phyloP scores from a whole-genome alignment of 2,888 invertebrate species.

The Athalia rosae region DNA sequence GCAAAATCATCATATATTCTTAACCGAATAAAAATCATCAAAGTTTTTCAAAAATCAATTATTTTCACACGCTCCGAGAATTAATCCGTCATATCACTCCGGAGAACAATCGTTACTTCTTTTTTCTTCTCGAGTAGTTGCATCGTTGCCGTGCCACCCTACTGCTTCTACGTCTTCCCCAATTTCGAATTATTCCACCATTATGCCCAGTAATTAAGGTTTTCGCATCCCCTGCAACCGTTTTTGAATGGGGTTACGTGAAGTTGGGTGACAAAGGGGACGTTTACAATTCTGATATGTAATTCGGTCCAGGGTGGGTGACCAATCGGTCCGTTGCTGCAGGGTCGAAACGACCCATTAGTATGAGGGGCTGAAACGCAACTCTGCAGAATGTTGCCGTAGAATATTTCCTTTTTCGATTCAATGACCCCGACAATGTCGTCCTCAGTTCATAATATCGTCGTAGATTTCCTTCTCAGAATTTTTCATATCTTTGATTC shows the following conservation, averaged over 20 bases:
- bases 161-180: background rate
- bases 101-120: no score
- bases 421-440: background rate
- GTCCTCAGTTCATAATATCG: background rate
- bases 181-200: background rate
- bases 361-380: constrained; percentile 55
- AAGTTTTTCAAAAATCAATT: no score
- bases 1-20: no score
- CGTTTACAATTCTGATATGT: constrained; percentile 39
- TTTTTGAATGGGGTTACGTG: constrained; percentile 11
- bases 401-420: constrained; percentile 16
- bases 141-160: constrained; percentile 5
- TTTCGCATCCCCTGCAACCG: constrained; percentile 9
- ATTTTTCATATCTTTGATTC: background rate
- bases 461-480: background rate
- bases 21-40: no score
- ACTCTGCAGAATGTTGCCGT: background rate
- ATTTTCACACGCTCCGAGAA: no score
- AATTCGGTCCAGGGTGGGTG: constrained; percentile 34
- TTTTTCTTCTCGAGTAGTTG: background rate
- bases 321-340: constrained; percentile 29
- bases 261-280: constrained; percentile 34
- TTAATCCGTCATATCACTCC: no score
- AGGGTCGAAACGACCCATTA: constrained; percentile 62
- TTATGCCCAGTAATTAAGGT: constrained; percentile 28